Conservation (phyloP, 1,140 invertebrate species). For the Meloidogyne exigua region DNA sequence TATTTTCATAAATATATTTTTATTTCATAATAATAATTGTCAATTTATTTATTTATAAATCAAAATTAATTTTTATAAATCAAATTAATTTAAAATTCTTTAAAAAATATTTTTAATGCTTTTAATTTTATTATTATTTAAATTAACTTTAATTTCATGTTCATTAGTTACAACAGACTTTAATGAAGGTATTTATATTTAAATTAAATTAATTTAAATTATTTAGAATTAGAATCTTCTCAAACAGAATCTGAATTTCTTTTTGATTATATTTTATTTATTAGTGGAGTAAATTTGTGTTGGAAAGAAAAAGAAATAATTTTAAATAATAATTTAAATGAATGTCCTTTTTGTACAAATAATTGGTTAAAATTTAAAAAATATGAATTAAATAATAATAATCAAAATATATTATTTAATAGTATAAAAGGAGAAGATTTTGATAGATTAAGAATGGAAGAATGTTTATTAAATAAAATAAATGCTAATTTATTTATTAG, state of each 20-base stretch:
- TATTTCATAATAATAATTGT: no score
- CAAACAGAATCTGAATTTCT: neutral
- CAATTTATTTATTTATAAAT: no score
- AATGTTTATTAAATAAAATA: neutral
- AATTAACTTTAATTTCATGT: neutral
- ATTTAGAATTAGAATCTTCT: neutral
- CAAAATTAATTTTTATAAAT: no score
- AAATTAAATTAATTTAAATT: neutral
- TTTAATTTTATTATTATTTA: neutral
- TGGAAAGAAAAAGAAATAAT: neutral
- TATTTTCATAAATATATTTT: no score
- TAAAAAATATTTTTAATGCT: neutral
- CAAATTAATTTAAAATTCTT: no score
- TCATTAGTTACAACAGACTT: neutral
- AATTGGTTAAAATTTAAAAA: conserved; percentile 5
- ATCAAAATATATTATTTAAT: neutral
- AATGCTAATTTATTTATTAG: neutral
- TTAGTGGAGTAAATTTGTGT: conserved; percentile 2
- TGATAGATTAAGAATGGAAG: neutral
- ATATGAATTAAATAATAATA: neutral
- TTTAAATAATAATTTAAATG: neutral
- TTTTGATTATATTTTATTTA: conserved; percentile 6
- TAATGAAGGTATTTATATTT: neutral
- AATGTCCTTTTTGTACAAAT: neutral
- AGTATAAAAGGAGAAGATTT: neutral